Percentiles rank a stretch among this genome's conserved stretches.
phyloP scores from a whole-genome alignment of 1,140 invertebrate genomes.

The Drosophila malerkotliana region DNA sequence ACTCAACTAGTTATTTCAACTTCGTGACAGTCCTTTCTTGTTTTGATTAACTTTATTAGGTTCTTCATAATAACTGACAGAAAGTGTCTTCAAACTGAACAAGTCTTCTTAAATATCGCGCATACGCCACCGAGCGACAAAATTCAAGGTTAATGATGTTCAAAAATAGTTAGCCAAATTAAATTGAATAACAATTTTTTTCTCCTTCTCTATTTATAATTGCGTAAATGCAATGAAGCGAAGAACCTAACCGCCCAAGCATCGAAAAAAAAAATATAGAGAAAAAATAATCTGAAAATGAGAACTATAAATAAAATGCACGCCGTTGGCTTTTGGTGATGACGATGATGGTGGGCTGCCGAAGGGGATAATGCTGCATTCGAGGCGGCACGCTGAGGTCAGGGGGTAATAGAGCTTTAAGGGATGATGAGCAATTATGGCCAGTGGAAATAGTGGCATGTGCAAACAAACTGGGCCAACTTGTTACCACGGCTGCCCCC shows the following conservation, averaged over 20 bases:
- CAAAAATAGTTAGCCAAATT: constrained; percentile 49
- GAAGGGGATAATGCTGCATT: background rate
- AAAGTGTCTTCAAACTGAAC: background rate
- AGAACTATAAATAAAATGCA: constrained; percentile 65
- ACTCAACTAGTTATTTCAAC: too few relatives aligned
- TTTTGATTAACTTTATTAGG: background rate
- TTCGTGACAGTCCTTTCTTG: too few relatives aligned
- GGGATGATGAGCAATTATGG: constrained; percentile 67
- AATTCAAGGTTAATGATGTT: constrained; percentile 55
- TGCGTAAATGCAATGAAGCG: constrained; percentile 66
- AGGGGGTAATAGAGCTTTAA: constrained; percentile 13
- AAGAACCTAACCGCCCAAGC: constrained; percentile 47
- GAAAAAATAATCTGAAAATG: constrained; percentile 27
- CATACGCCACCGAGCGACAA: constrained; percentile 21
- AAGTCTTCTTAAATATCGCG: constrained; percentile 3
- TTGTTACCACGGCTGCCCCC: constrained; percentile 56
- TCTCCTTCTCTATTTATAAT: constrained; percentile 56
- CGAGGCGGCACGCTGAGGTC: background rate
- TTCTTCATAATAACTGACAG: background rate
- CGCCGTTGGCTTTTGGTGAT: constrained; percentile 34
- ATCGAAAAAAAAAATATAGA: constrained; percentile 38
- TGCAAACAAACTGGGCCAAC: constrained; percentile 58
- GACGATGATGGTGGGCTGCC: constrained; percentile 18
- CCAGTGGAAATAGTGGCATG: constrained; percentile 52
- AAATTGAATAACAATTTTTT: constrained; percentile 61